A percentile compares a stretch with the other conserved stretches of the same genome.
Evolutionary conservation across 2,797 vertebrate genomes (phyloP).

Genomic region (Hippopotamyrus pictus): DNA sequence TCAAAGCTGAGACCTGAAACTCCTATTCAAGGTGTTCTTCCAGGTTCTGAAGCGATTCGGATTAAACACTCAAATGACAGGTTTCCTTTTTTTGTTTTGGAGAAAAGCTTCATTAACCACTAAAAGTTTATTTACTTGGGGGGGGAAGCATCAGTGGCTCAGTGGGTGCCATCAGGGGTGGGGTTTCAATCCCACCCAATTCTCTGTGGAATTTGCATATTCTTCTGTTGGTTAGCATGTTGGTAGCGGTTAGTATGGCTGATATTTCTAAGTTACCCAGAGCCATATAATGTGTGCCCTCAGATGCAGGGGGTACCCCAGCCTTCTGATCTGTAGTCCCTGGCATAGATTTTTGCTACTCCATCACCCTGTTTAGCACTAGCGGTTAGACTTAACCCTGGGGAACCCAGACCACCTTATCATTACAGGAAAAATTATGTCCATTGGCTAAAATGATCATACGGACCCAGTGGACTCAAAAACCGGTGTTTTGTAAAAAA

Average conservation of each 20-base stretch:
- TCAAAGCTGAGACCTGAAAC: not conserved
- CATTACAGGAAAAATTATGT: too few relatives aligned
- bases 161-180: not conserved
- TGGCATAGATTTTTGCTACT: not conserved
- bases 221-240: not conserved
- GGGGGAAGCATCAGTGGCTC: not conserved
- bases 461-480: too few relatives aligned
- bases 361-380: not conserved
- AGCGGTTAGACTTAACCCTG: not conserved
- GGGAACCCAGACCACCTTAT: too few relatives aligned
- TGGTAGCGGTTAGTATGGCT: not conserved
- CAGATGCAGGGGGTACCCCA: not conserved
- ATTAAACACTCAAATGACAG: not conserved
- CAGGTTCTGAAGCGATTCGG: not conserved
- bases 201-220: not conserved
- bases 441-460: too few relatives aligned
- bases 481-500: too few relatives aligned
- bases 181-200: not conserved
- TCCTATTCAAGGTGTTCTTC: not conserved
- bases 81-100: not conserved
- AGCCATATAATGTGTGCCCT: not conserved
- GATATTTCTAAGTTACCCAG: not conserved
- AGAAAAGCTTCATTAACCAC: not conserved
- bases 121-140: not conserved
- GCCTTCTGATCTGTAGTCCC: not conserved